Evolutionary conservation across 2,797 vertebrate species (phyloP).

Genomic region (Characodon lateralis): DNA sequence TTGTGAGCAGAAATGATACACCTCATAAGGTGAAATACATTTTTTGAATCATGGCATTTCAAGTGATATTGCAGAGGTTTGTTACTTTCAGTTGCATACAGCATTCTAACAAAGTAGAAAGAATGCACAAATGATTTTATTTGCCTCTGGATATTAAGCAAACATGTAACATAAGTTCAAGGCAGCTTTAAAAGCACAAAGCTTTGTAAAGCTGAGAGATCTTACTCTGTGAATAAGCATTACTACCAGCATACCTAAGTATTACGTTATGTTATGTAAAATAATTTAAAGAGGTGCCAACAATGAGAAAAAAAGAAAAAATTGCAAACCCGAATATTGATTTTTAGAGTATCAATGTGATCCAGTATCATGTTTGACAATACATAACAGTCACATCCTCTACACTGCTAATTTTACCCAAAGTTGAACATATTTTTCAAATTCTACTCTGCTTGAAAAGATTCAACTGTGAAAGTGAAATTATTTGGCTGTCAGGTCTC

Average conservation of each 20-base stretch:
- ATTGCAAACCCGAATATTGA: background rate
- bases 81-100: background rate
- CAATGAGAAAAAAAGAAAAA: background rate
- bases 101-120: background rate
- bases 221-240: background rate
- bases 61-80: slow-evolving; percentile 2
- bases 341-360: background rate
- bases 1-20: background rate
- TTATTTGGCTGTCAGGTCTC: slow-evolving; percentile 33
- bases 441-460: slow-evolving; percentile 2
- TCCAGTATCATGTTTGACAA: background rate
- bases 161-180: background rate
- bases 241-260: background rate
- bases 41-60: background rate
- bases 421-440: slow-evolving; percentile 11
- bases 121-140: background rate
- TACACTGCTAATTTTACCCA: background rate
- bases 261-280: background rate
- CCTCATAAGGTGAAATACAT: background rate
- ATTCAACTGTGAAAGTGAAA: slow-evolving; percentile 15
- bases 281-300: background rate
- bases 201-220: slow-evolving; percentile 2
- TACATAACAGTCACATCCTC: background rate
- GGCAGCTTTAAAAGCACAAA: background rate
- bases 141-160: background rate